Conservation (phyloP, 2,888 invertebrate genomes). For the Tinea semifulvella region DNA sequence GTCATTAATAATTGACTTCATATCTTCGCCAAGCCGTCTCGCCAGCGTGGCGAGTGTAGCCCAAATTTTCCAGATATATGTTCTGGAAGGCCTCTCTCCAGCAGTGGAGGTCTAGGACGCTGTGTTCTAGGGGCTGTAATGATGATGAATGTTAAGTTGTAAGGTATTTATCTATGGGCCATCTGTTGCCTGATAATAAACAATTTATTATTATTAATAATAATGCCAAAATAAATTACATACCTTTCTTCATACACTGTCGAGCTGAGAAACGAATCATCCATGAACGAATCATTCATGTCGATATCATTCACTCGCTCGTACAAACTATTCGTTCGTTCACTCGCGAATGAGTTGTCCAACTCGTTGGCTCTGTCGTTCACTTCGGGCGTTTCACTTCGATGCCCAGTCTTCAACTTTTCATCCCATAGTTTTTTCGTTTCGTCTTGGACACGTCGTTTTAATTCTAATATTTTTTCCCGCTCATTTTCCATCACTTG, state of each 20-base stretch:
- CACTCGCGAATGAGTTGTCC: background rate
- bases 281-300: slow-evolving; percentile 6
- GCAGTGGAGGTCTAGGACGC: no score
- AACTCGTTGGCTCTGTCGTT: slow-evolving; percentile 17
- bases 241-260: slow-evolving; percentile 51
- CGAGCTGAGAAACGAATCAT: no score
- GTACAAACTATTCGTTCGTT: slow-evolving; percentile 15
- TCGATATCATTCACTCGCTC: slow-evolving; percentile 17
- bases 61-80: no score
- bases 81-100: no score
- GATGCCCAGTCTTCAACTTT: slow-evolving; percentile 20
- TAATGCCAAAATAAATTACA: slow-evolving; percentile 22
- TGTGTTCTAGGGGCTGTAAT: no score
- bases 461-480: slow-evolving; percentile 85
- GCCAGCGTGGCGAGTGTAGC: no score
- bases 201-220: background rate
- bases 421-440: slow-evolving; percentile 88
- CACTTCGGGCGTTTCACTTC: slow-evolving; percentile 2
- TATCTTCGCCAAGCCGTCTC: no score
- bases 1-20: no score
- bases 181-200: no score
- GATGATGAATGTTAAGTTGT: no score
- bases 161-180: no score
- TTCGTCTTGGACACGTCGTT: slow-evolving; percentile 87
- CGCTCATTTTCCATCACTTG: slow-evolving; percentile 92